Conservation (phyloP, 2,797 vertebrate genomes). For the Pterois miles region DNA sequence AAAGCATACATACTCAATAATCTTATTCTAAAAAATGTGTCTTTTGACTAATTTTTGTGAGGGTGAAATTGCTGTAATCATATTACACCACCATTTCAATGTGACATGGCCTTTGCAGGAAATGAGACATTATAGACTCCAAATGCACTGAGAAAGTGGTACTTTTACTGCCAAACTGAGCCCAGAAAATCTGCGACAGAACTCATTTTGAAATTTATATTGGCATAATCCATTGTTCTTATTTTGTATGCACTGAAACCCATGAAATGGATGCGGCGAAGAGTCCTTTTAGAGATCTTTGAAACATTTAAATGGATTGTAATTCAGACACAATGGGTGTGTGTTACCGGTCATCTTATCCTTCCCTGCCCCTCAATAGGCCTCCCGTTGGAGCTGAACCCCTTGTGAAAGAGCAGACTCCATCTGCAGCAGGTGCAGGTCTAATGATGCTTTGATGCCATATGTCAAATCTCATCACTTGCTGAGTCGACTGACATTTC, state of each 20-base stretch:
- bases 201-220: not conserved
- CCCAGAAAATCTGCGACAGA: not conserved
- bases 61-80: slow-evolving; percentile 30
- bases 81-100: slow-evolving; percentile 13
- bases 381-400: slow-evolving; percentile 71
- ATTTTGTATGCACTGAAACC: slow-evolving; percentile 3
- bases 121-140: no score
- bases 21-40: not conserved
- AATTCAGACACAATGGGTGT: slow-evolving; percentile 53
- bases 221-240: not conserved
- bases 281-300: slow-evolving; percentile 27
- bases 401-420: slow-evolving; percentile 85
- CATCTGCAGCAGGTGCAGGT: slow-evolving; percentile 90
- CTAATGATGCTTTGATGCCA: slow-evolving; percentile 97
- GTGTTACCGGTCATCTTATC: slow-evolving; percentile 71
- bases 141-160: no score
- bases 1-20: slow-evolving; percentile 1
- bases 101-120: not conserved
- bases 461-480: slow-evolving; percentile 97
- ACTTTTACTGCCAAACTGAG: no score
- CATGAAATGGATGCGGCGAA: not conserved
- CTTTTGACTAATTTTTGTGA: slow-evolving; percentile 19
- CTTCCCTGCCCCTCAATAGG: slow-evolving; percentile 78
- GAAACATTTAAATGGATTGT: slow-evolving; percentile 38
- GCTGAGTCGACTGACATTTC: slow-evolving; percentile 96